Conservation (phyloP, 1,140 invertebrate genomes). For the Venustaconcha ellipsiformis region DNA sequence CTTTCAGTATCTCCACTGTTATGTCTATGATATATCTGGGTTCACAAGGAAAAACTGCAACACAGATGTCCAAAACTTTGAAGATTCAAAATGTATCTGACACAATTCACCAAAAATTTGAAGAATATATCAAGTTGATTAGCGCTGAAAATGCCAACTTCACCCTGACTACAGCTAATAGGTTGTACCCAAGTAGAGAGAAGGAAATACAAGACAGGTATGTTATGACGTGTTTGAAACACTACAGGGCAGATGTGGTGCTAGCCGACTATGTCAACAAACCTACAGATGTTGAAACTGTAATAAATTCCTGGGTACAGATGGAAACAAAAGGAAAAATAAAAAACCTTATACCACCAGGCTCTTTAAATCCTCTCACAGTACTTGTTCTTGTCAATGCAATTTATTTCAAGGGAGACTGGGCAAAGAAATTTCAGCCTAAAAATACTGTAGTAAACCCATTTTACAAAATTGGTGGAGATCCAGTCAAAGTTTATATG, state of each 20-base stretch:
- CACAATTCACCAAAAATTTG: slow-evolving; percentile 7
- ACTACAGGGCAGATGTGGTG: slow-evolving; percentile 11
- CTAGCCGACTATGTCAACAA: slow-evolving; percentile 5
- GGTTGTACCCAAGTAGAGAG: slow-evolving; percentile 9
- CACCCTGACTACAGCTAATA: slow-evolving; percentile 12
- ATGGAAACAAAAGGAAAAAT: slow-evolving; percentile 78
- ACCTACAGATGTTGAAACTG: slow-evolving; percentile 21
- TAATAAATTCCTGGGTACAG: slow-evolving; percentile 79
- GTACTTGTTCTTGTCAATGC: slow-evolving; percentile 81
- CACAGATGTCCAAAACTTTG: slow-evolving; percentile 17
- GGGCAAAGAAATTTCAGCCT: slow-evolving; percentile 77
- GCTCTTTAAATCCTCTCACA: slow-evolving; percentile 71
- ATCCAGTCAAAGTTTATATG: slow-evolving; percentile 54
- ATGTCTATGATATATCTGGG: slow-evolving; percentile 28
- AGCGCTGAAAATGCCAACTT: slow-evolving; percentile 8
- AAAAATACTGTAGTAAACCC: slow-evolving; percentile 69
- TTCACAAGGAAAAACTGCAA: slow-evolving; percentile 20
- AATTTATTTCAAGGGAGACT: slow-evolving; percentile 82
- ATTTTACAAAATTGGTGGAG: slow-evolving; percentile 50
- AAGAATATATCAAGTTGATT: slow-evolving; percentile 3
- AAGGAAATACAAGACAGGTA: slow-evolving; percentile 13
- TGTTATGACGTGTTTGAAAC: neutral
- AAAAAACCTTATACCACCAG: slow-evolving; percentile 71
- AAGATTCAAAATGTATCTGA: slow-evolving; percentile 9
- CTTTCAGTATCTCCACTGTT: slow-evolving; percentile 14